phyloP scores from a whole-genome alignment of 1,140 invertebrate species.

The Hylaeus volcanicus region DNA sequence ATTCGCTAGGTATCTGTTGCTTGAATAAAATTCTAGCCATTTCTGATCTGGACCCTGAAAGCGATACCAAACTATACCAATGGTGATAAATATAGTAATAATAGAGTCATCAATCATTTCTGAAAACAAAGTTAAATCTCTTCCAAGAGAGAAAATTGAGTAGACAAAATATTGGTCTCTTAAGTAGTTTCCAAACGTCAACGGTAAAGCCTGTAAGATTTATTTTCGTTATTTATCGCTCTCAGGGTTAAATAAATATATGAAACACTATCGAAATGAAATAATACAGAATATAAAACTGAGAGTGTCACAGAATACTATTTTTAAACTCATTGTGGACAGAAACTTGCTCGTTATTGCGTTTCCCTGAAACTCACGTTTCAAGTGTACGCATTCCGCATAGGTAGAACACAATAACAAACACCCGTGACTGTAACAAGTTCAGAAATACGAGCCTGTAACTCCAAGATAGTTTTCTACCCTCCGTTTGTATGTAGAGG shows the following conservation, averaged over 20 bases:
- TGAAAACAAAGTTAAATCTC: no score
- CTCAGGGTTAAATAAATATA: neutral
- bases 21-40: no score
- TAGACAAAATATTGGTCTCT: neutral
- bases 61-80: neutral
- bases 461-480: neutral
- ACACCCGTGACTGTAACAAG: neutral
- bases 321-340: neutral
- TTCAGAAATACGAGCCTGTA: neutral
- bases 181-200: neutral
- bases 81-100: neutral
- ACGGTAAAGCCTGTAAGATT: neutral
- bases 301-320: neutral
- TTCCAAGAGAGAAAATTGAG: no score
- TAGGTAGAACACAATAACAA: neutral
- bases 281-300: neutral
- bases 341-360: neutral
- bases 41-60: neutral
- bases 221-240: neutral
- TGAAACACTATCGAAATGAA: neutral
- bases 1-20: no score
- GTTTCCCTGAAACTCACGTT: neutral
- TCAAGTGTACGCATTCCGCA: neutral
- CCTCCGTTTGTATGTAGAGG: slow-evolving; percentile 54
- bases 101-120: no score